Base-by-base conservation (phyloP, 2,888 invertebrate genomes). In the Parascotia fuliginaria region DNA sequence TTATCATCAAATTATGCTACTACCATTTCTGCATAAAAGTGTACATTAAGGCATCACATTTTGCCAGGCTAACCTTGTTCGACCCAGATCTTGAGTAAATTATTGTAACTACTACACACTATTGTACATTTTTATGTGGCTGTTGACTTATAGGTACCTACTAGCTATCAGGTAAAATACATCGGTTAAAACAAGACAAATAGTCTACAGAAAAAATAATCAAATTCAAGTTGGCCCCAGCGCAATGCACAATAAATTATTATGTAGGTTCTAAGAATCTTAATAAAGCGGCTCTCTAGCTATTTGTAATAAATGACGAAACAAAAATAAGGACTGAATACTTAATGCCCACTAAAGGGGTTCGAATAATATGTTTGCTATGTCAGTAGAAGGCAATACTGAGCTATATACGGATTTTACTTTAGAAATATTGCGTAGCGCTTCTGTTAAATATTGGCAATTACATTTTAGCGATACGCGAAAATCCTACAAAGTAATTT, bases 221-320 rank as follows among this genome's bases (percentile, higher is more conserved):
- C 77, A 76, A 73, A 77, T 75, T 71, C 75, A 74, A 77, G 74
- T 73, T 72, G 68, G 73, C 74, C 67, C 55, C 75, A 58, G 64
- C 67, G 70, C 70, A 55, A 58, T 41, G 50, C 51, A 52, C 55
- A 46, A 59, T 66, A 61, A 59, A 61, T 66, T 69, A 84, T 81
- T 79, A 83, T 75, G 86, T 82, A 43, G 44, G 42, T 65, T 81
- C 79, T 67, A 75, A 82, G 89, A 89, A 90, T 89, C 77, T 86
- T 88, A 89, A 89, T 88, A 85, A 83, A 84, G 80, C 83, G 75
- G 79, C 81, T 75, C 66, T 63, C 70, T 61, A 78, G 81, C 78
- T 85, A 80, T 87, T 87, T 83, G 85, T 88, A 81, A 86, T 84
- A 85, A 85, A 88, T 88, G 89, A 88, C 78, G 85, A 87, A 87